These are phyloP conservation scores for Notoglanidium macrostoma DNA, from an alignment of 2,797 vertebrate species.

Conservation along the genomic window DNA sequence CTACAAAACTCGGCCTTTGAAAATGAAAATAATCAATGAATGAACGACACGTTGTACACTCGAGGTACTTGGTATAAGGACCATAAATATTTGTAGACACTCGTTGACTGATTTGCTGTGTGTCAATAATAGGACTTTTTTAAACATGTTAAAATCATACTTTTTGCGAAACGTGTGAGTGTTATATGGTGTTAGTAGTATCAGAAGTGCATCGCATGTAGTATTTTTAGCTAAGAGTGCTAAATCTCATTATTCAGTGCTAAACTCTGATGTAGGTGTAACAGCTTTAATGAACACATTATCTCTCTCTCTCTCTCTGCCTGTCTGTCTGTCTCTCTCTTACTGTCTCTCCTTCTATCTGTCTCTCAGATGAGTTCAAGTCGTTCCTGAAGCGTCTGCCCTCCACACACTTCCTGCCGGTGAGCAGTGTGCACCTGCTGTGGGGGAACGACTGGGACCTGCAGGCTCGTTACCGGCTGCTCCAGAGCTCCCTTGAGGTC, in stretches of 20 bases:
- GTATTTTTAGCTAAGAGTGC: not conserved
- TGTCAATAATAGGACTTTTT: not conserved
- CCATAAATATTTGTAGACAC: not conserved
- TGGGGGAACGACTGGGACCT: conserved; percentile 99
- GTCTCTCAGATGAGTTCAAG: conserved; percentile 92
- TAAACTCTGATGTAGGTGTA: not conserved
- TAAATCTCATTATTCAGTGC: conserved; percentile 2
- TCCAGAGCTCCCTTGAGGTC: conserved; percentile 92
- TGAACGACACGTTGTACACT: not conserved
- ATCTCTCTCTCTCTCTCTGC: not conserved
- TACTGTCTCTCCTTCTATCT: no score
- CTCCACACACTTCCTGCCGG: conserved; percentile 95
- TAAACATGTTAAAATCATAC: not conserved
- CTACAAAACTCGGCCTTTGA: not conserved
- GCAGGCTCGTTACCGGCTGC: conserved; percentile 93
- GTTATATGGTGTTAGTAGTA: not conserved
- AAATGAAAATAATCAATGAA: no score
- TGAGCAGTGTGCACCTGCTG: conserved; percentile 95
- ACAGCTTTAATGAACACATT: not conserved
- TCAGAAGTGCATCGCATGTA: not conserved
- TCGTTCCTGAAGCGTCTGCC: conserved; percentile 97
- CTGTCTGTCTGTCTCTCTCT: not conserved
- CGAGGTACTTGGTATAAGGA: not conserved
- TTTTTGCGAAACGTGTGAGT: not conserved
- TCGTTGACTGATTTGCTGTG: not conserved